Percentiles rank a stretch among this genome's conserved stretches.
These are phyloP conservation scores for Melanostoma mellinum DNA, from an alignment of 2,888 invertebrate genomes.

Conservation along the genomic window DNA sequence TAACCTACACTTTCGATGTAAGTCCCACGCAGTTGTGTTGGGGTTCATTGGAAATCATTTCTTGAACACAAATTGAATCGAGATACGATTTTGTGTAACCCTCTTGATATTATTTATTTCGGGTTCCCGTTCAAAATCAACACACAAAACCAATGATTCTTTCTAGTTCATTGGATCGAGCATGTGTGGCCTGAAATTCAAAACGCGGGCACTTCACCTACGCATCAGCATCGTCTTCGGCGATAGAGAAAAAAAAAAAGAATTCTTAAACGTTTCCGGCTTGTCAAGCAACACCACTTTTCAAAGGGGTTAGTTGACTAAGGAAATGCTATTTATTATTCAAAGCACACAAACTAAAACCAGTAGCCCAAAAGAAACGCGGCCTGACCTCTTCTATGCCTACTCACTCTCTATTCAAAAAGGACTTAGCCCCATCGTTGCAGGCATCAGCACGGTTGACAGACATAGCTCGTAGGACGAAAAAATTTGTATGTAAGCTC, in stretches of 20 bases:
- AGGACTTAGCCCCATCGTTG: not conserved
- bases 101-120: not conserved
- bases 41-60: no score
- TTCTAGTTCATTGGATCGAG: constrained; percentile 13
- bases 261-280: constrained; percentile 53
- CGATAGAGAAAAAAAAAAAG: constrained; percentile 3
- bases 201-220: constrained; percentile 5
- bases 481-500: constrained; percentile 31
- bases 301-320: constrained; percentile 1
- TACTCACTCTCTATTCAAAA: not conserved
- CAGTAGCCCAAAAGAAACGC: constrained; percentile 3
- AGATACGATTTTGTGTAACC: not conserved
- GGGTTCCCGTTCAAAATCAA: not conserved
- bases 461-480: constrained; percentile 2
- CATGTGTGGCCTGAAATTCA: not conserved
- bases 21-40: no score
- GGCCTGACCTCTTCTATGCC: constrained; percentile 7
- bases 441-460: constrained; percentile 5
- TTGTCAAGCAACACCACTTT: constrained; percentile 42
- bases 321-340: constrained; percentile 49
- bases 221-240: not conserved
- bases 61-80: no score
- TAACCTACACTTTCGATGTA: no score
- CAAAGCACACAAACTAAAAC: constrained; percentile 24
- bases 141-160: not conserved